A percentile compares a stretch with the other conserved stretches of the same genome.
phyloP scores from a whole-genome alignment of 2,113 vertebrate species.

The Phainopepla nitens region DNA sequence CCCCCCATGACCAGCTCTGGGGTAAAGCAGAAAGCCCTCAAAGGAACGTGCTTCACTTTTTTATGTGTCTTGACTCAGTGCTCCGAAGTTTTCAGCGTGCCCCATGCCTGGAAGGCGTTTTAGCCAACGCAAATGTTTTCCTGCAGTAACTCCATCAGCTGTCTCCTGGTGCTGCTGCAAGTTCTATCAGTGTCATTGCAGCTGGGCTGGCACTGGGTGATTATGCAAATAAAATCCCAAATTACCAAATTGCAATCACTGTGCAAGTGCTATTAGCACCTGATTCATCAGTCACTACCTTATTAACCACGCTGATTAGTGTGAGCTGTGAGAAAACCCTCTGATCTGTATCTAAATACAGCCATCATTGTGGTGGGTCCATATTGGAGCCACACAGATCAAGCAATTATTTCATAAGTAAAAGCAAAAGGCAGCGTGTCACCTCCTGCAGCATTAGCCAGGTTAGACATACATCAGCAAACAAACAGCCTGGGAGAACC shows the following conservation, averaged over 20 bases:
- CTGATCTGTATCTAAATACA: neutral
- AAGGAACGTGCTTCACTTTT: neutral
- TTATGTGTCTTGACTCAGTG: neutral
- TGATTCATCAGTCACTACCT: neutral
- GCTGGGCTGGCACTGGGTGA: neutral
- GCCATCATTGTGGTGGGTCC: neutral
- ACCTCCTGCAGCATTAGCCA: neutral
- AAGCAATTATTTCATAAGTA: neutral
- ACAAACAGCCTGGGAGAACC: neutral
- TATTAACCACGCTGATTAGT: neutral
- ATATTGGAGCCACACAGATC: accelerated
- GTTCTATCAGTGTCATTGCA: neutral
- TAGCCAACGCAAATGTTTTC: neutral
- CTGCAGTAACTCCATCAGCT: neutral
- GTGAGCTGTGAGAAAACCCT: neutral
- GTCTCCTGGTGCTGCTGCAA: neutral
- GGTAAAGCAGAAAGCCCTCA: neutral
- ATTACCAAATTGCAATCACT: neutral
- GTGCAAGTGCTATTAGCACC: neutral
- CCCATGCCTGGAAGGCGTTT: neutral
- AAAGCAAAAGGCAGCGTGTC: neutral
- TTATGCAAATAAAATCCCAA: neutral
- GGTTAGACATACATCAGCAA: neutral
- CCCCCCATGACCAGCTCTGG: neutral
- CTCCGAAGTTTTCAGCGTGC: neutral